Evolutionary conservation across 2,113 vertebrate genomes (phyloP).

Genomic region (Microtus montanus): DNA sequence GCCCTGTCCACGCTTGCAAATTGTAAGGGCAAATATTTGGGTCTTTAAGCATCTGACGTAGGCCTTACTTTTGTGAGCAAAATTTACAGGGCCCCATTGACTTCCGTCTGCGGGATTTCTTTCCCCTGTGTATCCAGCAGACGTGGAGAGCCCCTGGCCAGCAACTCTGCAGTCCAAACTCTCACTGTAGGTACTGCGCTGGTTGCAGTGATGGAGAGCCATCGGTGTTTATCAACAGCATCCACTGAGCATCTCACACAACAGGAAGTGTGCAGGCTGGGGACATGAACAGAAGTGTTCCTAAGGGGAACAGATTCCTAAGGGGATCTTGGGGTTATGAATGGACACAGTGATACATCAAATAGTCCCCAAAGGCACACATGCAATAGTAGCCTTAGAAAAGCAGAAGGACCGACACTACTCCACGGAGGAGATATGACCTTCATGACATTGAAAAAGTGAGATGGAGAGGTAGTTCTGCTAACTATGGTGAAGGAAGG

Average conservation of each 20-base stretch:
- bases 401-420: neutral
- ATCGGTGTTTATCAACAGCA: neutral
- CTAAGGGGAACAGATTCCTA: neutral
- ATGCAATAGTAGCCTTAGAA: neutral
- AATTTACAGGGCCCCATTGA: neutral
- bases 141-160: neutral
- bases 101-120: neutral
- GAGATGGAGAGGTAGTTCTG: too few relatives aligned
- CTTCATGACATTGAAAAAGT: neutral
- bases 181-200: neutral
- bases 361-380: accelerated
- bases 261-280: neutral
- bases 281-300: neutral
- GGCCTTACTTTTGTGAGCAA: neutral
- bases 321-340: neutral
- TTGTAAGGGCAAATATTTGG: neutral
- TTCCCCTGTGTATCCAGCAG: neutral
- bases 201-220: neutral
- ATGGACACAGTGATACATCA: neutral
- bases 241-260: neutral
- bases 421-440: neutral
- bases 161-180: neutral
- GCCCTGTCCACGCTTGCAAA: neutral
- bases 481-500: neutral
- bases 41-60: neutral